Percentiles rank a stretch among this genome's conserved stretches.
Conservation (phyloP, 2,113 vertebrate species). For the Osmerus mordax region DNA sequence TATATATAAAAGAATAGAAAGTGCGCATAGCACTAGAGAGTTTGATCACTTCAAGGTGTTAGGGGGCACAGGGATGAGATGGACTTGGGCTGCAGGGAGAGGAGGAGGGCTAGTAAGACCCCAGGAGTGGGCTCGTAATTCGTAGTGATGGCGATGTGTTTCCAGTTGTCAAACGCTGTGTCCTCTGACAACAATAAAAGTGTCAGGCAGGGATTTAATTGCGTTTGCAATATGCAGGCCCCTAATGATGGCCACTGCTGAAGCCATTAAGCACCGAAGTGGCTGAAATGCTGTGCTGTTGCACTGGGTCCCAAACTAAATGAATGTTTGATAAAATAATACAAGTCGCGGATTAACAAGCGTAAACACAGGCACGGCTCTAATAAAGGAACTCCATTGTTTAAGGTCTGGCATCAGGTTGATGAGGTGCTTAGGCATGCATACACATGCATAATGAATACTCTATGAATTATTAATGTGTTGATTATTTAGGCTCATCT, state of each 20-base stretch:
- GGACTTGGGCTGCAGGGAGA: neutral
- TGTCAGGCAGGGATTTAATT: slow-evolving; percentile 95
- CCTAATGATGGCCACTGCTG: slow-evolving; percentile 87
- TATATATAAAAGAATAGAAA: slow-evolving; percentile 34
- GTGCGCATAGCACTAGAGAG: slow-evolving; percentile 69
- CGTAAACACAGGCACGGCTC: slow-evolving; percentile 88
- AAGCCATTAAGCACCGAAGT: slow-evolving; percentile 87
- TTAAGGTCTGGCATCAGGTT: slow-evolving; percentile 94
- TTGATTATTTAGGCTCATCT: slow-evolving; percentile 99
- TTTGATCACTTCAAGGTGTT: slow-evolving; percentile 68
- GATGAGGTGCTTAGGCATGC: slow-evolving; percentile 97
- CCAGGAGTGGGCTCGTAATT: slow-evolving; percentile 53
- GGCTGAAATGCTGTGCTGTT: slow-evolving; percentile 81
- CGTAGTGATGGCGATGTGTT: slow-evolving; percentile 78
- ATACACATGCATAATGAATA: slow-evolving; percentile 99
- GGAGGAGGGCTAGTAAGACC: too few relatives aligned
- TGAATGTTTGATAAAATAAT: slow-evolving; percentile 99
- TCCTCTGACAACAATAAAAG: slow-evolving; percentile 83
- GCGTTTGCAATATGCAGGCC: slow-evolving; percentile 92
- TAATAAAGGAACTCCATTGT: slow-evolving; percentile 96
- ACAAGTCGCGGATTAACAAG: slow-evolving; percentile 98
- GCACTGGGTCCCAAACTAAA: slow-evolving; percentile 81
- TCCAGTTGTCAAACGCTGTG: slow-evolving; percentile 79
- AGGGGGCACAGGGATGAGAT: slow-evolving; percentile 56
- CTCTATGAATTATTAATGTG: slow-evolving; percentile 99